A percentile compares a stretch with the other conserved stretches of the same genome.
Conservation (phyloP, 2,113 vertebrate genomes). For the Dicerorhinus sumatrensis region DNA sequence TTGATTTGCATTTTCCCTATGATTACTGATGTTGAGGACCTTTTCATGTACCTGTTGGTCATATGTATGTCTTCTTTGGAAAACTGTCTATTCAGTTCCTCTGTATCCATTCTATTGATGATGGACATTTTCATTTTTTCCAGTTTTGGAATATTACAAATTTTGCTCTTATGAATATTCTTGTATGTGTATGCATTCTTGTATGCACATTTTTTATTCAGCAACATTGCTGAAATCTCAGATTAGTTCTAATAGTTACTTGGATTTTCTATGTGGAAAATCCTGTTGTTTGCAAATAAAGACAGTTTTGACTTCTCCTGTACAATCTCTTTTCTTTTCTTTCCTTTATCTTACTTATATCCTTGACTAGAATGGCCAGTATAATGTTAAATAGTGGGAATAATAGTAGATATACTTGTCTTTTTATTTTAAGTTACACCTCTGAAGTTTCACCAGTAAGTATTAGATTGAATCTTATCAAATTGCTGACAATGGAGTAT, state of each 20-base stretch:
- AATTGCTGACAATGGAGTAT: not conserved
- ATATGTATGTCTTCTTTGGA: not conserved
- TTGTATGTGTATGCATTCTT: not conserved
- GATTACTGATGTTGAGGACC: not conserved
- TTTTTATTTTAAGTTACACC: not conserved
- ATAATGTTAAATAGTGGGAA: not conserved
- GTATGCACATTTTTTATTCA: not conserved
- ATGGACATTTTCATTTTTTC: not conserved
- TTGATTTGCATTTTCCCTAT: not conserved
- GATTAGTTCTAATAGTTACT: not conserved
- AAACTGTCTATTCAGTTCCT: not conserved
- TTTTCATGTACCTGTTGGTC: not conserved
- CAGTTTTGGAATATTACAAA: not conserved
- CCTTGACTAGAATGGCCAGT: not conserved
- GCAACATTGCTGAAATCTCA: not conserved
- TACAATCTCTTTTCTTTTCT: not conserved
- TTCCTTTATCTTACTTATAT: not conserved
- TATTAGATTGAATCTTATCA: not conserved
- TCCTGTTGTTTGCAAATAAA: not conserved
- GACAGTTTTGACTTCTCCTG: not conserved
- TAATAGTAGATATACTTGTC: not conserved
- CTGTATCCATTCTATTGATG: not conserved
- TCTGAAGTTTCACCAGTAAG: conserved; percentile 16
- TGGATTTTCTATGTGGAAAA: not conserved
- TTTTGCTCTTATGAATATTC: not conserved